These are phyloP conservation scores for Drosophila auraria DNA, from an alignment of 1,140 invertebrate species.

Conservation along the genomic window DNA sequence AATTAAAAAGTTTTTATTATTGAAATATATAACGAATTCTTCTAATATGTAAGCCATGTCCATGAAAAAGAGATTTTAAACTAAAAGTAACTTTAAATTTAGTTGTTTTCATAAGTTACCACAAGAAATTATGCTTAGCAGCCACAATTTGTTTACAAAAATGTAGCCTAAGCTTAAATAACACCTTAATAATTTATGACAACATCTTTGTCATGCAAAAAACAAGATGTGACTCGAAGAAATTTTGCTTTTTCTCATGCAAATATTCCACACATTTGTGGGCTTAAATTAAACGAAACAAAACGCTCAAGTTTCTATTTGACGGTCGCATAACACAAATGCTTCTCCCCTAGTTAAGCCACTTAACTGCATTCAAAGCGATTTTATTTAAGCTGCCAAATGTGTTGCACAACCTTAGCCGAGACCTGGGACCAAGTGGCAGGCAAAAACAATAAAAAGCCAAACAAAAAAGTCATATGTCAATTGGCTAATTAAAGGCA, in stretches of 20 bases:
- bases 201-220: constrained; percentile 24
- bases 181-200: constrained; percentile 10
- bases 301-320: constrained; percentile 37
- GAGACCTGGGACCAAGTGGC: constrained; percentile 4
- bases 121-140: background rate
- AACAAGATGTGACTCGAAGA: constrained; percentile 3
- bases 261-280: constrained; percentile 23
- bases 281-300: constrained; percentile 13
- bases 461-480: constrained; percentile 68
- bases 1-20: background rate
- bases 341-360: constrained; percentile 29
- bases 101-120: background rate
- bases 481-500: constrained; percentile 76
- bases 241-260: constrained; percentile 38
- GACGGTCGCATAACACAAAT: constrained; percentile 21
- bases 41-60: too few species aligned
- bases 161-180: constrained; percentile 9
- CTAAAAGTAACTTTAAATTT: background rate
- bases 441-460: constrained; percentile 39
- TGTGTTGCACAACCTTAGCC: constrained; percentile 33
- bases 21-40: background rate
- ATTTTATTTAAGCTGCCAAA: constrained; percentile 26
- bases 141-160: background rate
- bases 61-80: too few species aligned
- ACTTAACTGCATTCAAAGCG: constrained; percentile 27